phyloP scores from a whole-genome alignment of 2,888 invertebrate species.

The Melanophora roralis region DNA sequence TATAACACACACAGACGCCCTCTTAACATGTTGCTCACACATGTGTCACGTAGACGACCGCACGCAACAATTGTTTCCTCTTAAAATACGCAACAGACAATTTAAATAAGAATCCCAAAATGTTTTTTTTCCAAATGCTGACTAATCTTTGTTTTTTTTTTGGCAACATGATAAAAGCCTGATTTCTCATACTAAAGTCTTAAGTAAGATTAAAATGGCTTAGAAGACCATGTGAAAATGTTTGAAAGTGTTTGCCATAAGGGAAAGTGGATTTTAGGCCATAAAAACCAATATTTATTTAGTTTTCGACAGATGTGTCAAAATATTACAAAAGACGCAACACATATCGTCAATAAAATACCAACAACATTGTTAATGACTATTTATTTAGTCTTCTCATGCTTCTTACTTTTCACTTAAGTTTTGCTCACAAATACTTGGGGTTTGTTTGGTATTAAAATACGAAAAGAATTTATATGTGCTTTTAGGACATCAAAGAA shows the following conservation, averaged over 20 bases:
- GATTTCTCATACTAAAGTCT: slow-evolving; percentile 29
- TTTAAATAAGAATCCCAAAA: neutral
- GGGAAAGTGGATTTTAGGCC: neutral
- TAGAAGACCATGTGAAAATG: neutral
- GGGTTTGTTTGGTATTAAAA: too few species aligned
- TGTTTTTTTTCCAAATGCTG: too few species aligned
- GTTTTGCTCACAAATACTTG: too few species aligned
- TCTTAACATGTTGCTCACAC: neutral
- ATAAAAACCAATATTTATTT: slow-evolving; percentile 23
- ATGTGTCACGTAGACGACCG: slow-evolving; percentile 44
- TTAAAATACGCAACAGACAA: neutral
- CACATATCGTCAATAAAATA: neutral
- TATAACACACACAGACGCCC: slow-evolving; percentile 1
- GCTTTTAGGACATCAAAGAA: neutral
- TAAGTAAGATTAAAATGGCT: slow-evolving; percentile 16
- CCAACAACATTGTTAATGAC: neutral
- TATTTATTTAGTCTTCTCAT: slow-evolving; percentile 6
- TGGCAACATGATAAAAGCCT: slow-evolving; percentile 13
- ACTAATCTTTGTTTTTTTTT: too few species aligned
- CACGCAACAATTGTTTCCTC: slow-evolving; percentile 6
- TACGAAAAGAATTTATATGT: too few species aligned
- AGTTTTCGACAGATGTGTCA: slow-evolving; percentile 9
- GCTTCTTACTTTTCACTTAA: neutral
- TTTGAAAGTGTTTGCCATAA: neutral
- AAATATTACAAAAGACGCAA: neutral